Conservation (phyloP, 2,888 invertebrate species). For the Platypus cylindrus region DNA sequence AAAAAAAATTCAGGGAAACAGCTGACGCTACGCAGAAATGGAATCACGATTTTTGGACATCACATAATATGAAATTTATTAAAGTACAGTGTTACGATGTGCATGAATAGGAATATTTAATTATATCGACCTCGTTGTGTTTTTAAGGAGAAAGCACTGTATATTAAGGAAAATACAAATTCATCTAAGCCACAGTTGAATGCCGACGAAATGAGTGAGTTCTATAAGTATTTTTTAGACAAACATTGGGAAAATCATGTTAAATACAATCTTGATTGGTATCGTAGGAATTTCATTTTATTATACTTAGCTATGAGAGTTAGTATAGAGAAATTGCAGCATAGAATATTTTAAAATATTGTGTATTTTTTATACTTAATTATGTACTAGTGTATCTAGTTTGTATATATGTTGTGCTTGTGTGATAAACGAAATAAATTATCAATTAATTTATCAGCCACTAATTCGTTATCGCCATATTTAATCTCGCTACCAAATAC, state of each 20-base stretch:
- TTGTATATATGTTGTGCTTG: no score
- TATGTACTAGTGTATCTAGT: no score
- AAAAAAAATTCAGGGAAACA: slow-evolving; percentile 49
- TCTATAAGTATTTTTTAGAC: slow-evolving; percentile 76
- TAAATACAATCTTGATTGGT: slow-evolving; percentile 73
- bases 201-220: slow-evolving; percentile 77
- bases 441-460: no score
- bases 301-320: slow-evolving; percentile 50
- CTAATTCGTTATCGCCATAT: no score
- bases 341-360: slow-evolving; percentile 4
- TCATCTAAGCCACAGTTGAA: slow-evolving; percentile 43
- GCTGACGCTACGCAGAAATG: slow-evolving; percentile 62
- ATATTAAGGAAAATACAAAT: slow-evolving; percentile 30
- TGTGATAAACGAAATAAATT: no score
- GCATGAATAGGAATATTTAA: no score
- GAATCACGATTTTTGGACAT: slow-evolving; percentile 76
- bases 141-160: slow-evolving; percentile 46
- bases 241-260: slow-evolving; percentile 66
- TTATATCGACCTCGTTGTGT: slow-evolving; percentile 3
- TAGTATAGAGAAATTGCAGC: slow-evolving; percentile 33
- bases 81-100: no score
- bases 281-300: slow-evolving; percentile 59
- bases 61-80: slow-evolving; percentile 65
- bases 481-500: no score
- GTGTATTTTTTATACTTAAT: no score